Conservation (phyloP, 2,797 vertebrate species). For the Falco biarmicus region DNA sequence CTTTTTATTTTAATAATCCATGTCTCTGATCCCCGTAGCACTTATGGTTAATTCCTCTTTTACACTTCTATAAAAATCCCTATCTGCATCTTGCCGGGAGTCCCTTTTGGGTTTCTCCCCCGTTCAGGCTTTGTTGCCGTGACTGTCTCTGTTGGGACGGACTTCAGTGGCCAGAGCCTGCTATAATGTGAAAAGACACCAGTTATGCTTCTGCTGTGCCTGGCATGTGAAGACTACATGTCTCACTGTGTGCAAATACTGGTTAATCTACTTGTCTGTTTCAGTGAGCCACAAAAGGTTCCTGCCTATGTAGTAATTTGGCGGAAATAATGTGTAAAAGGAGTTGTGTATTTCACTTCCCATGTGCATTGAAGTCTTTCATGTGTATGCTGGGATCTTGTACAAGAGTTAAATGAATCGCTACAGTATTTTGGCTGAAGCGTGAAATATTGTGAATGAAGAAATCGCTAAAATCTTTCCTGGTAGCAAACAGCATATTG, state of each 20-base stretch:
- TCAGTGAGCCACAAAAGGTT: neutral
- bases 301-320: neutral
- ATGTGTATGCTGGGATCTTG: neutral
- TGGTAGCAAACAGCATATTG: neutral
- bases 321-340: neutral
- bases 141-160: neutral
- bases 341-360: constrained; percentile 2
- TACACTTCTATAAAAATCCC: neutral
- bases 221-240: neutral
- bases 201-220: neutral
- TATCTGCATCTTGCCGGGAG: neutral
- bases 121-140: neutral
- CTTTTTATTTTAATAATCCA: neutral
- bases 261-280: neutral
- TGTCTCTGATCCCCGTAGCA: neutral
- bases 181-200: neutral
- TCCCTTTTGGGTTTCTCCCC: neutral
- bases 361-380: neutral
- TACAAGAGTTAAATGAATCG: constrained; percentile 3
- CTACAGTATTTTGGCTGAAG: constrained; percentile 17
- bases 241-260: neutral
- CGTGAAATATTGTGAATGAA: constrained; percentile 57
- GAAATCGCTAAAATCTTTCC: constrained; percentile 22
- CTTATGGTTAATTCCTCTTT: neutral
- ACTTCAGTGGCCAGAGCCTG: neutral